Percentiles rank a stretch among this genome's conserved stretches.
phyloP scores from a whole-genome alignment of 2,113 vertebrate species.

The Chamaea fasciata region DNA sequence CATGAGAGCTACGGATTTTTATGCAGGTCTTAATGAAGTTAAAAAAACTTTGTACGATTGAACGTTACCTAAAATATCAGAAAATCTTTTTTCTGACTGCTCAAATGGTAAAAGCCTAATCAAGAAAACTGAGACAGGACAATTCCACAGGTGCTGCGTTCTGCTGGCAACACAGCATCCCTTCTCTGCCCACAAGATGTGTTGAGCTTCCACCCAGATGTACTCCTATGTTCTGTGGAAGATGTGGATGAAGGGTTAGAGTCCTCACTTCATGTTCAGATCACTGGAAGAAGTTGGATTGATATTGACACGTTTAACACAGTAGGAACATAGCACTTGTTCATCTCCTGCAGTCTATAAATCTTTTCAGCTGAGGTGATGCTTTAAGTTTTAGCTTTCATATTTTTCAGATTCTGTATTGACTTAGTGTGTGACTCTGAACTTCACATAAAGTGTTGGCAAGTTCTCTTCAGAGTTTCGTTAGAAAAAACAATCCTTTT shows the following conservation, averaged over 20 bases:
- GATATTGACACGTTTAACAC: accelerated
- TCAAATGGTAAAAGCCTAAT: not conserved
- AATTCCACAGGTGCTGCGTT: not conserved
- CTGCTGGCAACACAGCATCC: not conserved
- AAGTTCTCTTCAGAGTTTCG: not conserved
- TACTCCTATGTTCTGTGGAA: not conserved
- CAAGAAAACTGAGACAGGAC: not conserved
- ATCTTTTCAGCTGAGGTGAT: not conserved
- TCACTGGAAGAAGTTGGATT: not conserved
- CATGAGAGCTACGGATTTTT: not conserved
- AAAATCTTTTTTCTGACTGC: not conserved
- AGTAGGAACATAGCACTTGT: not conserved
- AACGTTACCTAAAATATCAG: not conserved
- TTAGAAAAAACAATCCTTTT: not conserved
- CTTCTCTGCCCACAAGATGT: not conserved
- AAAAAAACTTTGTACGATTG: not conserved
- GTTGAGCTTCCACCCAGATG: not conserved
- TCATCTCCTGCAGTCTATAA: not conserved
- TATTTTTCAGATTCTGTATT: not conserved
- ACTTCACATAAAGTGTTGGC: not conserved
- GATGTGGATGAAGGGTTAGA: not conserved
- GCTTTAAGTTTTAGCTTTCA: not conserved
- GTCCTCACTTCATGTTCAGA: not conserved
- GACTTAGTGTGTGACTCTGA: not conserved
- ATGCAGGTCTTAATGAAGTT: not conserved